Evolutionary conservation across 1,140 invertebrate genomes (phyloP).

Genomic region (Platyscapa corneri): DNA sequence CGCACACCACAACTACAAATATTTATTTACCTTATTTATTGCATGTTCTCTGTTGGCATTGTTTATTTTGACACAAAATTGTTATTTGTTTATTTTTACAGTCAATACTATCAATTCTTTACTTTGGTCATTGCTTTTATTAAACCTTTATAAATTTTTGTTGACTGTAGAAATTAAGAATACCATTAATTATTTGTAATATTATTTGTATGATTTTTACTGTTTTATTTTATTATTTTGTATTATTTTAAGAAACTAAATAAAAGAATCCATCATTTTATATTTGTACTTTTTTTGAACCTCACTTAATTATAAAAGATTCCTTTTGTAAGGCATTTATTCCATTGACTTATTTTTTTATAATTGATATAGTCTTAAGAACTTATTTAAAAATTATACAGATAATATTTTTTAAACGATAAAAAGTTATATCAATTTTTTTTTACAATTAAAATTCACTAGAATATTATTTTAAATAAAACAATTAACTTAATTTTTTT

Average conservation of each 20-base stretch:
- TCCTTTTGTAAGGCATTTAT: background rate
- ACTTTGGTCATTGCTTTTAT: background rate
- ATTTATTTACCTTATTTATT: constrained; percentile 28
- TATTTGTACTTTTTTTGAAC: constrained; percentile 25
- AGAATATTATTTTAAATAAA: too few species aligned
- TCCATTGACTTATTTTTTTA: too few species aligned
- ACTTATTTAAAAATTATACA: background rate
- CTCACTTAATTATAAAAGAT: background rate
- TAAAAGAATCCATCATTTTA: constrained; percentile 33
- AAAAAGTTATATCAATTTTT: too few species aligned
- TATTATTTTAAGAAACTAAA: constrained; percentile 35
- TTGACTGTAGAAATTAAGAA: constrained; percentile 8
- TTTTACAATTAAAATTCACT: too few species aligned
- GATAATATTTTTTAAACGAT: too few species aligned
- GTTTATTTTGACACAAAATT: background rate
- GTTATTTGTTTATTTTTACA: constrained; percentile 26
- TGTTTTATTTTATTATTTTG: constrained; percentile 27
- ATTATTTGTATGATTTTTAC: constrained; percentile 39
- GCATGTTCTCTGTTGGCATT: background rate
- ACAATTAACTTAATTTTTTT: too few species aligned
- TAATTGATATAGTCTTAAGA: background rate
- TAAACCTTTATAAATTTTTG: background rate
- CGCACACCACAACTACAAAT: background rate
- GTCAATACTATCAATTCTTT: background rate
- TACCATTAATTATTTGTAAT: constrained; percentile 17